Base-by-base conservation (phyloP, 2,888 invertebrate species). In the Diaperis boleti region DNA sequence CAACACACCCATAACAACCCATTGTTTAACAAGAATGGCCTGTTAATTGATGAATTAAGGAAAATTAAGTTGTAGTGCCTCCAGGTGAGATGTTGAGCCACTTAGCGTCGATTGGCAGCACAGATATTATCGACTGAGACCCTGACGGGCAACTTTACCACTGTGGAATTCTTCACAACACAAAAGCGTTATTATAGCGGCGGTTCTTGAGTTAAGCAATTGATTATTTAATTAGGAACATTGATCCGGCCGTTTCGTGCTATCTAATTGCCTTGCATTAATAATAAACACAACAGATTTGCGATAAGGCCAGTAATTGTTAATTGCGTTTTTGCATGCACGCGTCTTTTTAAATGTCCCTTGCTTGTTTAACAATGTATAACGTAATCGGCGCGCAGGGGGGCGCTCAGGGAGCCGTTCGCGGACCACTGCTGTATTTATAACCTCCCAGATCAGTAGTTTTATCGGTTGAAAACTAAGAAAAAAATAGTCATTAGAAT, bases 271-370 rank as follows among this genome's bases (percentile, higher is more conserved):
- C 80, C 72, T 74, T 72, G 78, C 80, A 81, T 81, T 81, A 81
- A 81, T 81, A 81, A 81, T 81, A 80, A 81, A 81, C 81, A 80
- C 78, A 81, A 80, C 79, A 79, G 81, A 81, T 81, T 81, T 79
- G 77, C 75, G 80, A 81, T 81, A 81, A 81, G 79, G 68, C 72
- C 72, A 74, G 79, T 81, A 81, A 81, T 81, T 82, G 81, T 82
- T 81, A 82, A 82, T 82, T 81, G 79, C 81, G 75, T 79, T 81
- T 81, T 82, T 73, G 82, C 82, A 82, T 82, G 81, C 79, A 75
- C 66, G 69, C 68, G 60, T 70, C 69, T 75, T 74, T 77, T 75
- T 76, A 75, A 77, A 76, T 76, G 74, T 74, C 73, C 76, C 74
- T 71, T 70, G 75, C 74, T 77, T 76, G 76, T 76, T 78, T 75